A percentile compares a stretch with the other conserved stretches of the same genome.
Conservation (phyloP, 2,888 invertebrate genomes). For the Tholera decimalis region DNA sequence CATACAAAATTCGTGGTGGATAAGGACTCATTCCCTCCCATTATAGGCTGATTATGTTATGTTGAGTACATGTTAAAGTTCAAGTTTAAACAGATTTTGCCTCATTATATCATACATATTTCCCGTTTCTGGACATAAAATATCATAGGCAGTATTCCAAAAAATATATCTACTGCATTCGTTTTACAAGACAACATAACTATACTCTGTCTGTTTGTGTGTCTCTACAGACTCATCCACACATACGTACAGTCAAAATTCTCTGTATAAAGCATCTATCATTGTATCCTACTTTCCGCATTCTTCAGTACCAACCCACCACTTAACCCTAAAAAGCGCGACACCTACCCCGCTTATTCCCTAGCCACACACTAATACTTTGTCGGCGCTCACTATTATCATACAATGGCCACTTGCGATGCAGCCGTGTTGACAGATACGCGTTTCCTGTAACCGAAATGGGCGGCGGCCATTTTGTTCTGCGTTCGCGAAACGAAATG, state of each 20-base stretch:
- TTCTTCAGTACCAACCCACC: slow-evolving; percentile 5
- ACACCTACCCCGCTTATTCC: slow-evolving; percentile 70
- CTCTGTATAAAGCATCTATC: not conserved
- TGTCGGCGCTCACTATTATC: slow-evolving; percentile 88
- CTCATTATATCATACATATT: too few relatives aligned
- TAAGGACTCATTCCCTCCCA: too few relatives aligned
- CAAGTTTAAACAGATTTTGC: too few relatives aligned
- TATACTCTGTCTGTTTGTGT: not conserved
- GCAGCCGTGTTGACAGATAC: slow-evolving; percentile 89
- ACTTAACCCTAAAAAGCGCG: slow-evolving; percentile 38
- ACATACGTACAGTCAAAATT: too few relatives aligned
- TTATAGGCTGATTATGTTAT: too few relatives aligned
- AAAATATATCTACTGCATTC: too few relatives aligned
- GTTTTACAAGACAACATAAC: not conserved
- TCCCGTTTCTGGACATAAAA: too few relatives aligned
- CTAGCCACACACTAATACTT: slow-evolving; percentile 83
- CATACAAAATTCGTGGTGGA: too few relatives aligned
- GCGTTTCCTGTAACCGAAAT: slow-evolving; percentile 89
- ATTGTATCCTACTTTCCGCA: slow-evolving; percentile 7
- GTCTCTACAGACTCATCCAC: too few relatives aligned
- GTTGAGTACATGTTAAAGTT: too few relatives aligned
- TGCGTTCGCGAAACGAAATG: slow-evolving; percentile 81
- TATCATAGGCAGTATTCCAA: too few relatives aligned
- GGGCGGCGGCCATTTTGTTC: slow-evolving; percentile 87
- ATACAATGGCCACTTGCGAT: slow-evolving; percentile 90